Evolutionary conservation across 2,888 invertebrate species (phyloP).

Genomic region (Melanophora roralis): DNA sequence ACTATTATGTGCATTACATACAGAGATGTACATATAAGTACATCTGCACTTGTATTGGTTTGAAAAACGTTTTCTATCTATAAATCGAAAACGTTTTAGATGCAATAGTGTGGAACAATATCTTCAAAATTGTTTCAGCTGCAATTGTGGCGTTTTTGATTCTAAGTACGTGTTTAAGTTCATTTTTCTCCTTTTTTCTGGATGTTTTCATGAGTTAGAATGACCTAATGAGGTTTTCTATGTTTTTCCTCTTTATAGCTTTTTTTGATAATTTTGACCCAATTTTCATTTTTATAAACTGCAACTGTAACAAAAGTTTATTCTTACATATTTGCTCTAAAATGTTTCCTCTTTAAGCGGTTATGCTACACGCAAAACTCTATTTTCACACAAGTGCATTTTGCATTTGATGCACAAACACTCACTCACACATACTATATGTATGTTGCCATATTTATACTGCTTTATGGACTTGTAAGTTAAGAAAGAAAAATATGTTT

Average conservation of each 20-base stretch:
- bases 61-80: constrained; percentile 35
- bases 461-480: neutral
- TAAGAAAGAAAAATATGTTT: constrained; percentile 31
- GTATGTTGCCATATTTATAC: too few species aligned
- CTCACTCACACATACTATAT: neutral
- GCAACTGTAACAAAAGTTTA: constrained; percentile 42
- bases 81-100: constrained; percentile 22
- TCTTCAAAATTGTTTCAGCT: neutral
- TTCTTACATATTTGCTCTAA: constrained; percentile 28
- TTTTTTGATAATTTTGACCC: constrained; percentile 62
- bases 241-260: constrained; percentile 58
- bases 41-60: neutral
- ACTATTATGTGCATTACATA: too few species aligned
- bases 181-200: constrained; percentile 7
- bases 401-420: neutral
- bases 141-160: constrained; percentile 18
- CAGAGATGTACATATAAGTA: too few species aligned
- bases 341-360: constrained; percentile 38
- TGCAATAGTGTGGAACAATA: neutral
- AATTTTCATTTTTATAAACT: constrained; percentile 57
- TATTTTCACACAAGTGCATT: neutral
- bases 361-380: neutral
- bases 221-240: constrained; percentile 19
- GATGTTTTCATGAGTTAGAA: neutral
- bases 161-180: constrained; percentile 58